Percentiles rank a stretch among this genome's conserved stretches.
Evolutionary conservation across 1,140 invertebrate genomes (phyloP).

Genomic region (Phenacoccus solenopsis): DNA sequence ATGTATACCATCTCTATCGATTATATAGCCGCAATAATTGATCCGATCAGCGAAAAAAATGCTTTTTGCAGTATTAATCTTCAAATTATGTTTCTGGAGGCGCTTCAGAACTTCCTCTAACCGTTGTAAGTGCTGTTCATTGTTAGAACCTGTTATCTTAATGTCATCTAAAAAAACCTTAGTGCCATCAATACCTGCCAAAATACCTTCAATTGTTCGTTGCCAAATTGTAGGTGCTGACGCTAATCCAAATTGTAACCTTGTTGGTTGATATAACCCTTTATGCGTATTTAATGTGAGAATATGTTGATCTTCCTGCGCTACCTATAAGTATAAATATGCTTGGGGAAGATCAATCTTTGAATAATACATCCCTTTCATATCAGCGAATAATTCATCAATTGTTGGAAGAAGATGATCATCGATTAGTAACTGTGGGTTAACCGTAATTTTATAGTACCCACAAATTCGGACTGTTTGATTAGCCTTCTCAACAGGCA

Average conservation of each 20-base stretch:
- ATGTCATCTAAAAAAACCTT: conserved; percentile 21
- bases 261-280: conserved; percentile 26
- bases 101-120: neutral
- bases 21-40: neutral
- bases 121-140: neutral
- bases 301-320: conserved; percentile 22
- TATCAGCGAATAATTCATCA: conserved; percentile 19
- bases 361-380: conserved; percentile 21
- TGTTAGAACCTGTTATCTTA: neutral
- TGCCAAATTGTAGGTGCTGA: conserved; percentile 28
- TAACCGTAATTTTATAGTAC: conserved; percentile 13
- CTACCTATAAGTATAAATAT: conserved; percentile 26
- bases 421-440: neutral
- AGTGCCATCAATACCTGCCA: neutral
- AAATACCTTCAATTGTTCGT: conserved; percentile 27
- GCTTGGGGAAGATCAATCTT: conserved; percentile 21
- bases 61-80: neutral
- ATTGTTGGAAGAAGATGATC: conserved; percentile 4
- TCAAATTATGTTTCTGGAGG: neutral
- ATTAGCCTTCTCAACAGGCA: neutral
- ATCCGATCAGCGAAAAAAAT: neutral
- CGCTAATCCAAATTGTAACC: conserved; percentile 28
- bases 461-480: neutral
- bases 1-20: neutral
- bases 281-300: too few species aligned